Conservation (phyloP, 2,888 invertebrate species). For the Chalcis sispes region DNA sequence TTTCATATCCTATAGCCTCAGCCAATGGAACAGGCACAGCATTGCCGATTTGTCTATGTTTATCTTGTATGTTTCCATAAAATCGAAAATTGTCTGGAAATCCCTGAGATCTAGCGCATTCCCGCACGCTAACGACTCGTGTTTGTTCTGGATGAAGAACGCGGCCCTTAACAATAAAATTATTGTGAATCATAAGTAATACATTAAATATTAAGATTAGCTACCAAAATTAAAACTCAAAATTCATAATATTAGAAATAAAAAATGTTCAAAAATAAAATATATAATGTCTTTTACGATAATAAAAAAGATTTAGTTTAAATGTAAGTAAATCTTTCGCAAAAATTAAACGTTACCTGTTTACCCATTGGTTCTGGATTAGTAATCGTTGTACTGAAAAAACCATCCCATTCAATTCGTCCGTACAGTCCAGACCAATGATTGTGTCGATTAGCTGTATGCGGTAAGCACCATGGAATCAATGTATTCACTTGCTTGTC, state of each 20-base stretch:
- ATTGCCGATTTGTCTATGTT: constrained; percentile 91
- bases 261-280: too few relatives aligned
- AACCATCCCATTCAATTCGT: constrained; percentile 88
- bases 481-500: constrained; percentile 89
- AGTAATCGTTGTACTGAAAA: constrained; percentile 89
- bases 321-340: too few relatives aligned
- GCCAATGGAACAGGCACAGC: constrained; percentile 91
- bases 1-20: constrained; percentile 85
- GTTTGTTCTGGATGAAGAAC: constrained; percentile 88
- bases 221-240: too few relatives aligned
- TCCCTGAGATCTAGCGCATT: constrained; percentile 91
- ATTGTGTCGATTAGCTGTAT: constrained; percentile 86
- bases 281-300: too few relatives aligned
- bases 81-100: constrained; percentile 87
- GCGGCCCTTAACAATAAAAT: constrained; percentile 78
- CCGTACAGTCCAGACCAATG: constrained; percentile 92
- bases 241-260: too few relatives aligned
- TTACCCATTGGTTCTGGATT: constrained; percentile 95
- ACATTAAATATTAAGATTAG: too few relatives aligned
- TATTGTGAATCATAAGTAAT: too few relatives aligned
- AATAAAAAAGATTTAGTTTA: too few relatives aligned
- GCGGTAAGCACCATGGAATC: constrained; percentile 92
- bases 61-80: constrained; percentile 85
- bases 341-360: too few relatives aligned
- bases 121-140: constrained; percentile 87